Percentiles rank a stretch among this genome's conserved stretches.
phyloP scores from a whole-genome alignment of 2,888 invertebrate species.

The Athrips mouffetella region DNA sequence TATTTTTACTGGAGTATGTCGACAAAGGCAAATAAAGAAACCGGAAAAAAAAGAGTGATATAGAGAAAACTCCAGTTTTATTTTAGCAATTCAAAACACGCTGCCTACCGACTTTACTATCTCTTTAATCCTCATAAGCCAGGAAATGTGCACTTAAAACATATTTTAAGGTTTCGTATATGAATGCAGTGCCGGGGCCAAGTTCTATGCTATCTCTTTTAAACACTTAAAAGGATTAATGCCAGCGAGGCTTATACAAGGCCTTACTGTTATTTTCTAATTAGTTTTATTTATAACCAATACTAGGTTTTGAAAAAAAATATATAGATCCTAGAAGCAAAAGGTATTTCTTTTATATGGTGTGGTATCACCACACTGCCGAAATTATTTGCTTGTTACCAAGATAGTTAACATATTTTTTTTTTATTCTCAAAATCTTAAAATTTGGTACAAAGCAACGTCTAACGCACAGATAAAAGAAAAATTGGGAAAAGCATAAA shows the following conservation, averaged over 20 bases:
- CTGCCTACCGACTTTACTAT: too few relatives aligned
- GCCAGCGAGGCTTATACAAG: neutral
- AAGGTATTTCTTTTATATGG: too few relatives aligned
- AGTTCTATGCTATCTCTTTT: conserved; percentile 21
- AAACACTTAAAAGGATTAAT: conserved; percentile 7
- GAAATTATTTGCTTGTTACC: too few relatives aligned
- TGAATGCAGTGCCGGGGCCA: conserved; percentile 30
- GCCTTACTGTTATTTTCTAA: neutral
- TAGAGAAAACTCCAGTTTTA: neutral
- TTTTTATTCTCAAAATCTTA: too few relatives aligned
- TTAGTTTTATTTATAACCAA: neutral
- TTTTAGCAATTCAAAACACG: conserved; percentile 17
- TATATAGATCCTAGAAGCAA: too few relatives aligned
- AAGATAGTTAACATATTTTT: too few relatives aligned
- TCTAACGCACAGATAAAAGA: too few relatives aligned
- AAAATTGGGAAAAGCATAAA: too few relatives aligned
- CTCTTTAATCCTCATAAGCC: conserved; percentile 31
- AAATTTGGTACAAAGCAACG: too few relatives aligned
- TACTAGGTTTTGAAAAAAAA: neutral
- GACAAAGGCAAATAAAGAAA: too few relatives aligned
- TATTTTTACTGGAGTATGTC: too few relatives aligned
- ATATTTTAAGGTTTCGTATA: conserved; percentile 30
- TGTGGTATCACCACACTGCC: too few relatives aligned
- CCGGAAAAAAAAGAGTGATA: neutral
- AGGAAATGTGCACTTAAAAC: conserved; percentile 38